Base-by-base conservation (phyloP, 2,113 vertebrate species). In the Turnix velox region DNA sequence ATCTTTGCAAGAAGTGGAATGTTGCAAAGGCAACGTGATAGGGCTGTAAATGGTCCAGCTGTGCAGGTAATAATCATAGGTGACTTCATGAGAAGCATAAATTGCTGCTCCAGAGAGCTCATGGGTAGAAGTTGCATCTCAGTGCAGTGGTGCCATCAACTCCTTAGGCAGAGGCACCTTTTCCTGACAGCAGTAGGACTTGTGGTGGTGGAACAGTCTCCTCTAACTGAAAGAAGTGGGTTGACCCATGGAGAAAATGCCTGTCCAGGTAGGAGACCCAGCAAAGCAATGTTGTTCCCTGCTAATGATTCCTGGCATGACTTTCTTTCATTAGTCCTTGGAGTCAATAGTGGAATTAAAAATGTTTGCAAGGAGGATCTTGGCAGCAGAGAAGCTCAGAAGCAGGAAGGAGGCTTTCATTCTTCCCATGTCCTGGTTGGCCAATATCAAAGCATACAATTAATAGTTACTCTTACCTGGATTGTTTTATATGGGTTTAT, bases 191-290 rank as follows among this genome's bases (percentile, higher is more conserved):
- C 7, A 1, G 37, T 10, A 23, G 42, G 1, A 1, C 45, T 16
- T 46, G 45, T 1, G 1, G n/a, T 16, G 43, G 1, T 31, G 27
- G 8, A 19, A 37, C 33, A 12, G 16, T 17, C 18, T 14, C 1
- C 10, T n/a, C 23, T 14, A 35, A 45, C 14, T 17, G 61, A 18
- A 31, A 10, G 42, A 30, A 66, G 16, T 10, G 27, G 27, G 14
- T 22, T 49, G 57, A 30, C 22, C 62, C 18, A 0, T 22, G 27
- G 33, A 25, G 57, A 49, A 40, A 20, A 28, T 8, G 0, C 2
- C 1, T 16, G 23, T 31, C 49, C 39, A 39, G 33, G 31, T 48
- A 16, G 0, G 4, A 77, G 52, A 31, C n/a, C 40, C 14, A 14
- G 14, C 30, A 43, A 30, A 1, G 2, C 19, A 20, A 31, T 14